Conservation (phyloP, 2,888 invertebrate genomes). For the Chrysina gloriosa region DNA sequence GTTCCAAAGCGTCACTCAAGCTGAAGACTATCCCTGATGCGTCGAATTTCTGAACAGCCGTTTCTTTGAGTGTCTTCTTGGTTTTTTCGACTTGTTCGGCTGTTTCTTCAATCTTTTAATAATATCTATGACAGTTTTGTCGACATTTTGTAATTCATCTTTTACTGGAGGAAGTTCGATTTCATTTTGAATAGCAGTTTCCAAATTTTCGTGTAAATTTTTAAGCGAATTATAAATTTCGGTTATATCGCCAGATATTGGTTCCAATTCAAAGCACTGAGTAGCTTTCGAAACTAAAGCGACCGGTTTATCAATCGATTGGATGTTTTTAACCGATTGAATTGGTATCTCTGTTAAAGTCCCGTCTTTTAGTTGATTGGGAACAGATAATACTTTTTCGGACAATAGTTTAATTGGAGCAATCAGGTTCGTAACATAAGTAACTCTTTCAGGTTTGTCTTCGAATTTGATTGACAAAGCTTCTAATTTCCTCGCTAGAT, state of each 20-base stretch:
- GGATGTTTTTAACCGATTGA: conserved; percentile 43
- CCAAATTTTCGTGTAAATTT: conserved; percentile 1
- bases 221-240: background rate
- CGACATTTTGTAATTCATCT: conserved; percentile 20
- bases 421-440: conserved; percentile 7
- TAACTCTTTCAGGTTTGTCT: conserved; percentile 54
- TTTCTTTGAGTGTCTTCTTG: conserved; percentile 17
- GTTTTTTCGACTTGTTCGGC: conserved; percentile 8
- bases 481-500: conserved; percentile 41
- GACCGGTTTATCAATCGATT: conserved; percentile 47
- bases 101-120: background rate
- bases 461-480: conserved; percentile 43
- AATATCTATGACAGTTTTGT: background rate
- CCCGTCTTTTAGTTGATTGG: conserved; percentile 54
- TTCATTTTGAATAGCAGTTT: background rate
- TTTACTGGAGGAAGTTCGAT: background rate
- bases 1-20: conserved; percentile 43
- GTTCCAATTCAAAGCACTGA: conserved; percentile 47
- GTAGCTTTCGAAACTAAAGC: conserved; percentile 43
- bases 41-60: background rate
- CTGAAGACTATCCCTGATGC: conserved; percentile 43
- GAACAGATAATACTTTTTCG: conserved; percentile 58
- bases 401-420: conserved; percentile 64
- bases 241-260: background rate
- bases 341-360: conserved; percentile 46